Conservation (phyloP, 53 echinoderm and acorn worm genomes). For the Temnopleurus reevesii region DNA sequence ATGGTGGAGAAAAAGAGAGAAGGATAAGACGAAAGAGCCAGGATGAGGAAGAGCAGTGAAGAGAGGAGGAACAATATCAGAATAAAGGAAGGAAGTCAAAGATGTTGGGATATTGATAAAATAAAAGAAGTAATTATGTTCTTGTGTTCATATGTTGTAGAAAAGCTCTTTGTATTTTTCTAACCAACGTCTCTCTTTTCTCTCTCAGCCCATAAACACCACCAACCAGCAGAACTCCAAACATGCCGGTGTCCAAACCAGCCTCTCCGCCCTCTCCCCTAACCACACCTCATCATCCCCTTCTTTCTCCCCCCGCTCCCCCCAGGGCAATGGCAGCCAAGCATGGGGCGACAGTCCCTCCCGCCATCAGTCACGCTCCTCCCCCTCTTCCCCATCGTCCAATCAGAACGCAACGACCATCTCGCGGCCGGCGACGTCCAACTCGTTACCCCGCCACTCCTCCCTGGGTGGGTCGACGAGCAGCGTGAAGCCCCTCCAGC, state of each 20-base stretch:
- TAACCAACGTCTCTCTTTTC: background rate
- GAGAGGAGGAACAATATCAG: too few species aligned
- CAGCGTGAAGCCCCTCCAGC: constrained; percentile 51
- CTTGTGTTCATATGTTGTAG: too few species aligned
- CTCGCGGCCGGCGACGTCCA: background rate
- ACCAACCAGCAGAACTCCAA: constrained; percentile 16
- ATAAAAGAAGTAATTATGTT: too few species aligned
- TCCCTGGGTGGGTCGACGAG: constrained; percentile 49
- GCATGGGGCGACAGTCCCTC: constrained; percentile 62
- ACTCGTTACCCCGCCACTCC: constrained; percentile 52
- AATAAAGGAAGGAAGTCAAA: too few species aligned
- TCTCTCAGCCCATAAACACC: constrained; percentile 49
- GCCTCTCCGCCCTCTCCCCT: constrained; percentile 50
- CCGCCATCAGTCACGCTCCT: constrained; percentile 58
- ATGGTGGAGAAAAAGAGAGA: too few species aligned
- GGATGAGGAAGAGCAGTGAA: too few species aligned
- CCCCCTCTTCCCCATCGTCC: constrained; percentile 44
- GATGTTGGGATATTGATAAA: too few species aligned
- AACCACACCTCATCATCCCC: constrained; percentile 56
- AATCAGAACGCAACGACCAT: constrained; percentile 45
- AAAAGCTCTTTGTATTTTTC: too few species aligned
- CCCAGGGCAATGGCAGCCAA: constrained; percentile 52
- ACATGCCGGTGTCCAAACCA: constrained; percentile 49
- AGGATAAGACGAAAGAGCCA: too few species aligned
- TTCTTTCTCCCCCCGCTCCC: constrained; percentile 36